A percentile compares a stretch with the other conserved stretches of the same genome.
Evolutionary conservation across 1,140 invertebrate genomes (phyloP).

Genomic region (Philopotamus ludificatus): DNA sequence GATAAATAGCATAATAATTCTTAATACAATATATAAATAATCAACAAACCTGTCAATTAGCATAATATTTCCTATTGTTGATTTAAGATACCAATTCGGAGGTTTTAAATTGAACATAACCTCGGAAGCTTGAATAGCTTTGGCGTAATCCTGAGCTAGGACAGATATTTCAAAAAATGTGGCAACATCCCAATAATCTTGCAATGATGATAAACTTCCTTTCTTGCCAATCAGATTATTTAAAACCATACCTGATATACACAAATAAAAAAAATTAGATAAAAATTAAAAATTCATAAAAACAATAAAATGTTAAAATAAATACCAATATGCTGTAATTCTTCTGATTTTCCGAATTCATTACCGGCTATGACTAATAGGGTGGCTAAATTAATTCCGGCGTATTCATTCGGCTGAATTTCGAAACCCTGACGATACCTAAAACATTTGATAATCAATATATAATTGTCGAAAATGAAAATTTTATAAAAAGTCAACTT

Average conservation of each 20-base stretch:
- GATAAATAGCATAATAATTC: slow-evolving; percentile 2
- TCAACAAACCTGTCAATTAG: slow-evolving; percentile 76
- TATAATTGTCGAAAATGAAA: background rate
- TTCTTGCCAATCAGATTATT: slow-evolving; percentile 99
- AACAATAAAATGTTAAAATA: slow-evolving; percentile 14
- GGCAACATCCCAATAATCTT: slow-evolving; percentile 99
- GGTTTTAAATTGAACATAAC: slow-evolving; percentile 99
- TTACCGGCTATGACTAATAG: slow-evolving; percentile 96
- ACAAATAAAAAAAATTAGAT: slow-evolving; percentile 8
- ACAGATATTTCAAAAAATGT: slow-evolving; percentile 99
- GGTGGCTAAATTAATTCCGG: slow-evolving; percentile 98
- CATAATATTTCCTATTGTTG: slow-evolving; percentile 96
- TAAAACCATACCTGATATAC: slow-evolving; percentile 77
- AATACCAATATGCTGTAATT: slow-evolving; percentile 81
- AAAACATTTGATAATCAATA: slow-evolving; percentile 7
- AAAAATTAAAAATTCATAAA: slow-evolving; percentile 2
- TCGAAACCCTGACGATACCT: slow-evolving; percentile 95
- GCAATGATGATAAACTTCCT: slow-evolving; percentile 87
- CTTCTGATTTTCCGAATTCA: slow-evolving; percentile 88
- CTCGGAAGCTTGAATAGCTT: slow-evolving; percentile 96
- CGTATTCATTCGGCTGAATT: slow-evolving; percentile 98
- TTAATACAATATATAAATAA: background rate
- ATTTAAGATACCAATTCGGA: slow-evolving; percentile 98
- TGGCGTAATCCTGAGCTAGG: slow-evolving; percentile 93
- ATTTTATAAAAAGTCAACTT: background rate